phyloP scores from a whole-genome alignment of 2,113 vertebrate species.

The Calyptommatus sinebrachiatus region DNA sequence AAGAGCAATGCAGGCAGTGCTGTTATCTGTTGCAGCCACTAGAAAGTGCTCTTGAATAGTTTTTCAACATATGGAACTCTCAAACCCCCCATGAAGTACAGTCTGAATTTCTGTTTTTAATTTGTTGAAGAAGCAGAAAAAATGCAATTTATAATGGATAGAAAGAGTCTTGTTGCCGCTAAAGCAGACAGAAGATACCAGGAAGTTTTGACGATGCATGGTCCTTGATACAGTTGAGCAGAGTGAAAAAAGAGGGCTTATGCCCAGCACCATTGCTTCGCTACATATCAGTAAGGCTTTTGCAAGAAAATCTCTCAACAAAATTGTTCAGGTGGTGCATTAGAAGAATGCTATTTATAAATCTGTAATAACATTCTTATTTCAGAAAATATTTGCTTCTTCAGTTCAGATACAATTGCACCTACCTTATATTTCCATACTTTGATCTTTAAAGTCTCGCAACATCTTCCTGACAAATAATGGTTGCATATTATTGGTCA shows the following conservation, averaged over 20 bases:
- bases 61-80: constrained; percentile 67
- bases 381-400: not conserved
- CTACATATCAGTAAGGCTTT: not conserved
- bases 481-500: no score
- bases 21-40: constrained; percentile 78
- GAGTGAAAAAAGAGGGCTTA: not conserved
- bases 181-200: constrained; percentile 17
- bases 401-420: not conserved
- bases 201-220: not conserved
- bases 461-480: no score
- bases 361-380: not conserved
- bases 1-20: constrained; percentile 52
- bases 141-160: constrained; percentile 55
- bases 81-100: constrained; percentile 39
- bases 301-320: not conserved
- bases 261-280: not conserved
- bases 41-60: constrained; percentile 91
- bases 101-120: constrained; percentile 60
- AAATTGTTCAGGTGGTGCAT: not conserved
- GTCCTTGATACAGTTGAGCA: not conserved
- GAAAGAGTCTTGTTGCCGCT: constrained; percentile 41
- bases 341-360: not conserved
- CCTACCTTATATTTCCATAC: no score
- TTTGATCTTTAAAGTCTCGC: no score
- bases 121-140: constrained; percentile 63